These are phyloP conservation scores for Mustela nigripes DNA, from an alignment of 2,113 vertebrate species.

Conservation along the genomic window DNA sequence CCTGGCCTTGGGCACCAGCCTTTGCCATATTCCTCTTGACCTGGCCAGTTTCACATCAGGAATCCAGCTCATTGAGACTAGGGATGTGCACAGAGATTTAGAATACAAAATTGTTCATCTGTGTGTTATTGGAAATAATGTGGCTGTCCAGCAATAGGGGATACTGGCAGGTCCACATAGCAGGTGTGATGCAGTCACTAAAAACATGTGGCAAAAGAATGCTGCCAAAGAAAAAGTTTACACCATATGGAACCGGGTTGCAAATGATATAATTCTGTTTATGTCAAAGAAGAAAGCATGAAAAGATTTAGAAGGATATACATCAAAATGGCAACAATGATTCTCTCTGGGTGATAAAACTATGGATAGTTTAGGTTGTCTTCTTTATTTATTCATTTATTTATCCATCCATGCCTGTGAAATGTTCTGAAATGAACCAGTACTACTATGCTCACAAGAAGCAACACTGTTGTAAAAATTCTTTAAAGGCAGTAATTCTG, in stretches of 20 bases:
- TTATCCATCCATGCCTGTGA: background rate
- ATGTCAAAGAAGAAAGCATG: background rate
- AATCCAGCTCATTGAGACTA: background rate
- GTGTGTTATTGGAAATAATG: background rate
- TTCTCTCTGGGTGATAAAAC: background rate
- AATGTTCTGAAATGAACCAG: background rate
- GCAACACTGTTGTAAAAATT: background rate
- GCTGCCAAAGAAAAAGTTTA: background rate
- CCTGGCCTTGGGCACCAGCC: background rate
- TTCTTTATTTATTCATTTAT: background rate
- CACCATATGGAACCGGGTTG: accelerated
- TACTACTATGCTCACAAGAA: background rate
- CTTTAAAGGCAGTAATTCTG: background rate
- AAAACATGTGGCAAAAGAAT: background rate
- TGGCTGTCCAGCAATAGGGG: background rate
- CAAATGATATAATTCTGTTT: background rate
- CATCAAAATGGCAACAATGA: background rate
- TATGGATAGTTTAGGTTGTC: background rate
- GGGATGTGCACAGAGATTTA: too few relatives aligned
- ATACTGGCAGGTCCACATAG: background rate
- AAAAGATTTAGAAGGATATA: background rate
- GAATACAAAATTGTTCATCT: background rate
- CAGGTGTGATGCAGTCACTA: background rate
- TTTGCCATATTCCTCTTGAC: background rate
- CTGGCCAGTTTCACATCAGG: background rate